Percentiles rank a stretch among this genome's conserved stretches.
Evolutionary conservation across 23 tunicate genomes (phyloP).

Genomic region (Trididemnum miniatum): DNA sequence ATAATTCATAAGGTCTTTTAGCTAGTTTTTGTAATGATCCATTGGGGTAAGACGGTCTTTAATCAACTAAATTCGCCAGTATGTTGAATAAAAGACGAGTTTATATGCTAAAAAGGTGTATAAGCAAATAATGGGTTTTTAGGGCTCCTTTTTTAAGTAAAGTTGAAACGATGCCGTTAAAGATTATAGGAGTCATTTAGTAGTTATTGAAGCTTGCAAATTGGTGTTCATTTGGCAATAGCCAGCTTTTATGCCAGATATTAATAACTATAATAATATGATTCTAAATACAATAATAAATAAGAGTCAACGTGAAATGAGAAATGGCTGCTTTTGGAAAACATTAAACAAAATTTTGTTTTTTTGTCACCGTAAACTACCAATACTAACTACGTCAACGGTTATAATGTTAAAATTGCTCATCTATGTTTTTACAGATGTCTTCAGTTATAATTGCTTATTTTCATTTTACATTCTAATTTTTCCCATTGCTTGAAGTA

Average conservation of each 20-base stretch:
- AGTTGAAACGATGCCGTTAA: background rate
- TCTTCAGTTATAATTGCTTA: background rate
- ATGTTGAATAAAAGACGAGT: background rate
- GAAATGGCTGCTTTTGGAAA: background rate
- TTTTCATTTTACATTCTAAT: background rate
- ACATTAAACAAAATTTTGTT: background rate
- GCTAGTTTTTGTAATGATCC: background rate
- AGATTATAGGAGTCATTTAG: background rate
- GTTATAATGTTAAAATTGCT: too few species aligned
- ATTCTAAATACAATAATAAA: slow-evolving; percentile 6
- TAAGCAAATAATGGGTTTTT: background rate
- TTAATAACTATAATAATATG: slow-evolving; percentile 17
- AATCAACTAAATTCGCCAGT: background rate
- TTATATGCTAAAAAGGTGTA: background rate
- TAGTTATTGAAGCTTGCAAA: background rate
- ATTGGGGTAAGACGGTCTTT: background rate
- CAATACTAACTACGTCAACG: too few species aligned
- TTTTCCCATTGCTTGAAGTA: too few species aligned
- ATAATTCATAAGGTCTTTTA: slow-evolving; percentile 6
- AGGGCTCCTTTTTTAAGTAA: background rate
- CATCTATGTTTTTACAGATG: slow-evolving; percentile 22
- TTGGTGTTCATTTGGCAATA: too few species aligned
- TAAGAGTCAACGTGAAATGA: background rate
- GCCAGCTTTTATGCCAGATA: background rate
- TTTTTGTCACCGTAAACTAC: too few species aligned